These are phyloP conservation scores for Oceanites oceanicus DNA, from an alignment of 2,113 vertebrate species.

Conservation along the genomic window DNA sequence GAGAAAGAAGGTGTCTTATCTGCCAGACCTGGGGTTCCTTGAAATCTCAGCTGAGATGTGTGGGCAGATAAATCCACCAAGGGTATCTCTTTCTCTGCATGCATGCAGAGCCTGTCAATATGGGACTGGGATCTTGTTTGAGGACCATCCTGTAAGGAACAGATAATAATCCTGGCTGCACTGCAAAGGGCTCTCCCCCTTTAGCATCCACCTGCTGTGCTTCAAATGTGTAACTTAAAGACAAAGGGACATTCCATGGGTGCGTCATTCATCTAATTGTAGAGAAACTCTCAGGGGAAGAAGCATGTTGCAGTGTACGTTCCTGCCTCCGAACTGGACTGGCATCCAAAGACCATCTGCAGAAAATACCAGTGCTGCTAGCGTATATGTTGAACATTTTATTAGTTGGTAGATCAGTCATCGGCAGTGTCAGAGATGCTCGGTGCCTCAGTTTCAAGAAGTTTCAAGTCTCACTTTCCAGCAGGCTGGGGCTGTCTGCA, in stretches of 20 bases:
- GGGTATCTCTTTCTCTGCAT: neutral
- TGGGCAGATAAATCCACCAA: neutral
- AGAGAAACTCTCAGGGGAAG: neutral
- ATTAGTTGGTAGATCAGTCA: neutral
- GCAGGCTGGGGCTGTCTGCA: neutral
- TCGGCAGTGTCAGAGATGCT: neutral
- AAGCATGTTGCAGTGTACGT: fast-evolving
- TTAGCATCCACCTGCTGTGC: neutral
- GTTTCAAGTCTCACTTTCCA: neutral
- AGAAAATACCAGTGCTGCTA: neutral
- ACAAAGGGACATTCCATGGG: too few relatives aligned
- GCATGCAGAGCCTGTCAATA: neutral
- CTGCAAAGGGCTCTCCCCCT: neutral
- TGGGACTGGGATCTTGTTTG: neutral
- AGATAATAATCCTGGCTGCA: neutral
- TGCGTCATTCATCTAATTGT: neutral
- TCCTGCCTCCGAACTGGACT: neutral
- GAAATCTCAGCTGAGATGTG: neutral
- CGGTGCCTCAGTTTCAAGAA: neutral
- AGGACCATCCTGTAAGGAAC: neutral
- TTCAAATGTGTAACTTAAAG: neutral
- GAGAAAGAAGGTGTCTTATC: neutral
- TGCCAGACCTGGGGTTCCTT: neutral
- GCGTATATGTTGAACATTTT: neutral
- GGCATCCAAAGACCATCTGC: neutral